A percentile compares a stretch with the other conserved stretches of the same genome.
Conservation (phyloP, 2,888 invertebrate genomes). For the Nymphalis c-album region DNA sequence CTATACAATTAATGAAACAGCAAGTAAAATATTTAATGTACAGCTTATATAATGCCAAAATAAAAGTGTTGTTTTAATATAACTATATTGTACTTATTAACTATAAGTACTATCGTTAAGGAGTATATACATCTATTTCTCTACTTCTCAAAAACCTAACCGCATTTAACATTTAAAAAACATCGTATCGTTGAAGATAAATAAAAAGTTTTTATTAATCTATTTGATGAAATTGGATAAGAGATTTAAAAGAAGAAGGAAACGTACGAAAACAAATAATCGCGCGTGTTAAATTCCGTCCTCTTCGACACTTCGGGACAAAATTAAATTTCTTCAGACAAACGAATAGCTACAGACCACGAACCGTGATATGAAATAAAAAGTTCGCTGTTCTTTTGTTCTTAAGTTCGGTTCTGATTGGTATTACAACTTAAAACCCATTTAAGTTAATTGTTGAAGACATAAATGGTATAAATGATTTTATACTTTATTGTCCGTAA, state of each 20-base stretch:
- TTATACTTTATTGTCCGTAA: too few relatives aligned
- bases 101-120: too few relatives aligned
- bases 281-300: slow-evolving; percentile 23
- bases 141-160: not conserved
- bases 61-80: too few relatives aligned
- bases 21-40: too few relatives aligned
- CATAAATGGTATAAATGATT: too few relatives aligned
- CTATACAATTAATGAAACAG: too few relatives aligned
- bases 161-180: not conserved
- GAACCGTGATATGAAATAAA: slow-evolving; percentile 20
- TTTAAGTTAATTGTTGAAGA: too few relatives aligned
- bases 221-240: slow-evolving; percentile 8
- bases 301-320: slow-evolving; percentile 29
- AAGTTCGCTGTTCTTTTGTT: not conserved
- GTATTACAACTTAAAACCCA: too few relatives aligned
- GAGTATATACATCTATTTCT: too few relatives aligned
- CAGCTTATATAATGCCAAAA: too few relatives aligned
- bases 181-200: not conserved
- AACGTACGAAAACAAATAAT: slow-evolving; percentile 20
- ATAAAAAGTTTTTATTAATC: not conserved
- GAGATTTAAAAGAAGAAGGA: not conserved
- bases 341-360: slow-evolving; percentile 21
- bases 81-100: too few relatives aligned
- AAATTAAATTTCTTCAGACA: slow-evolving; percentile 35
- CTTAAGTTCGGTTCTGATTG: too few relatives aligned